phyloP scores from a whole-genome alignment of 2,888 invertebrate species.

The Augiades crinisus region DNA sequence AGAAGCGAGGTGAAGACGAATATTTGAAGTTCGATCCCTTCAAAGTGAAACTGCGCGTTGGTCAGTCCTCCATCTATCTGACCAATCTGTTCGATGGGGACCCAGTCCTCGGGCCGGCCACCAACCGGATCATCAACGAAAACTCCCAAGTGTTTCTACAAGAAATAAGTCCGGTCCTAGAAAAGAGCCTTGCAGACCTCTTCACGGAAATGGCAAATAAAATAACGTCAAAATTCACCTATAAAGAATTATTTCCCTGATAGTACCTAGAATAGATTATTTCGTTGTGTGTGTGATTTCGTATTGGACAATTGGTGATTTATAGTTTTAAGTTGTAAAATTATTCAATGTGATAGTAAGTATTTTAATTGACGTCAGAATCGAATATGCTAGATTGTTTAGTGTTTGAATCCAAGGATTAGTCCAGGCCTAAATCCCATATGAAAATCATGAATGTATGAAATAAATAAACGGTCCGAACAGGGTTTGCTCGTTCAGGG shows the following conservation, averaged over 20 bases:
- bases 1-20: conserved; percentile 78
- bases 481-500: too few species aligned
- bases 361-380: conserved; percentile 10
- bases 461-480: too few species aligned
- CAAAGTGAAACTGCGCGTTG: conserved; percentile 82
- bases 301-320: conserved; percentile 9
- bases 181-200: conserved; percentile 82
- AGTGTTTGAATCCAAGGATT: too few species aligned
- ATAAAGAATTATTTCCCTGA: conserved; percentile 85
- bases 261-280: conserved; percentile 12
- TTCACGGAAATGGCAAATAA: conserved; percentile 87
- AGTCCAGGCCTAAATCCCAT: too few species aligned
- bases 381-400: background rate
- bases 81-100: conserved; percentile 86
- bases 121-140: conserved; percentile 85
- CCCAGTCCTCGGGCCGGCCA: conserved; percentile 83
- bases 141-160: conserved; percentile 85
- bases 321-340: conserved; percentile 16
- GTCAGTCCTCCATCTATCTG: conserved; percentile 81
- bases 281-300: conserved; percentile 23
- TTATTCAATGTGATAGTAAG: conserved; percentile 28
- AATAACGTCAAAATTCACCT: conserved; percentile 85
- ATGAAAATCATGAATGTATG: too few species aligned
- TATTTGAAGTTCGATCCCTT: conserved; percentile 84
- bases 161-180: conserved; percentile 85